phyloP scores from a whole-genome alignment of 1,140 invertebrate species.

The Ceratina japonica region DNA sequence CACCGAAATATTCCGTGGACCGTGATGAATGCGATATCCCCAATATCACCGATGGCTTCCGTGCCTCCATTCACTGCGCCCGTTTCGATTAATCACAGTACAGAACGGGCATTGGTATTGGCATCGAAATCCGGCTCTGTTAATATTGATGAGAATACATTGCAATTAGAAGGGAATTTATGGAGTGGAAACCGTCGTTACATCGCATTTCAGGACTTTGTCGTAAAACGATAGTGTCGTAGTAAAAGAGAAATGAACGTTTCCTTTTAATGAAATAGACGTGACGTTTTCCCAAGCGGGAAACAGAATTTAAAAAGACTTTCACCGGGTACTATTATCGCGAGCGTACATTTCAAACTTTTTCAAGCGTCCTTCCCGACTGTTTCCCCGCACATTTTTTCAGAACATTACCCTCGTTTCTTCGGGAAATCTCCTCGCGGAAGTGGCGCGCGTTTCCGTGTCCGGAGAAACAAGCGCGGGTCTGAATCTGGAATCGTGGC shows the following conservation, averaged over 20 bases:
- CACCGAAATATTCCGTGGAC: not conserved
- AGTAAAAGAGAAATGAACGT: no score
- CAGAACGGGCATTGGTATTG: no score
- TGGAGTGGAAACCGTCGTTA: not conserved
- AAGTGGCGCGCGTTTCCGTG: not conserved
- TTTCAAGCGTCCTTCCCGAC: not conserved
- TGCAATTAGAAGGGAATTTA: not conserved
- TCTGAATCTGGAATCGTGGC: constrained; percentile 10
- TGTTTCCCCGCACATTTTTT: not conserved
- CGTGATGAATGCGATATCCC: not conserved
- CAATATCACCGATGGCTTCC: constrained; percentile 5
- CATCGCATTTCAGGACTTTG: no score
- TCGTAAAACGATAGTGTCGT: no score
- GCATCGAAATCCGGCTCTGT: not conserved
- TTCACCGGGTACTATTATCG: not conserved
- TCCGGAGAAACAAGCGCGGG: not conserved
- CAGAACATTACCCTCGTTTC: not conserved
- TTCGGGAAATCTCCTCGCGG: not conserved
- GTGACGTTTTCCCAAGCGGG: no score
- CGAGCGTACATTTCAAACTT: not conserved
- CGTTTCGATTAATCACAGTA: constrained; percentile 1
- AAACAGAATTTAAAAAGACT: no score
- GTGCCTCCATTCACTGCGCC: not conserved
- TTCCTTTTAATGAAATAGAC: no score
- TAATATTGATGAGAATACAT: no score